A percentile compares a stretch with the other conserved stretches of the same genome.
These are phyloP conservation scores for Anseranas semipalmata DNA, from an alignment of 2,113 vertebrate genomes.

Conservation along the genomic window DNA sequence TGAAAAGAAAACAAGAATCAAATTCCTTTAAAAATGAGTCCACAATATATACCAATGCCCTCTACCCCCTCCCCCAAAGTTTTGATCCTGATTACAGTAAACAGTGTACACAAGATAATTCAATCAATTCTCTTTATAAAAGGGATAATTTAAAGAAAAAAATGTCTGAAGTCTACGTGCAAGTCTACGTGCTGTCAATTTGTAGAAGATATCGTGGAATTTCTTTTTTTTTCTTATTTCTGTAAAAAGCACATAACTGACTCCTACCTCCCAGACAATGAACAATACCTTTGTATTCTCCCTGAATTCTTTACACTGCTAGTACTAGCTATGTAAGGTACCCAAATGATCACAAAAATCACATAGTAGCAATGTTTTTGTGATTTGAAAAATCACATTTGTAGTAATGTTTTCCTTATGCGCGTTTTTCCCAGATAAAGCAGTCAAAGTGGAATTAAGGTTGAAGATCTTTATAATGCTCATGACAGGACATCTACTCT, in stretches of 20 bases:
- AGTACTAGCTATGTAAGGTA: not conserved
- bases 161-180: not conserved
- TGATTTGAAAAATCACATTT: not conserved
- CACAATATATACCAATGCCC: not conserved
- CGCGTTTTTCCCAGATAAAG: not conserved
- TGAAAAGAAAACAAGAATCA: not conserved
- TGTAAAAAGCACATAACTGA: not conserved
- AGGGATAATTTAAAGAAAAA: not conserved
- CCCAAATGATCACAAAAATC: not conserved
- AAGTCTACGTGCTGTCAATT: not conserved
- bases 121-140: not conserved
- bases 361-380: not conserved
- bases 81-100: conserved; percentile 30
- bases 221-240: not conserved
- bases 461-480: not conserved
- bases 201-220: not conserved
- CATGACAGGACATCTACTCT: not conserved
- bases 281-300: not conserved
- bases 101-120: not conserved
- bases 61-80: not conserved
- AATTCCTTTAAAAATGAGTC: not conserved
- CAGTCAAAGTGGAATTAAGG: not conserved
- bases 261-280: not conserved
- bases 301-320: not conserved
- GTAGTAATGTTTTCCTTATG: not conserved